A percentile compares a stretch with the other conserved stretches of the same genome.
These are phyloP conservation scores for Lasiurus borealis DNA, from an alignment of 2,113 vertebrate genomes.

Conservation along the genomic window DNA sequence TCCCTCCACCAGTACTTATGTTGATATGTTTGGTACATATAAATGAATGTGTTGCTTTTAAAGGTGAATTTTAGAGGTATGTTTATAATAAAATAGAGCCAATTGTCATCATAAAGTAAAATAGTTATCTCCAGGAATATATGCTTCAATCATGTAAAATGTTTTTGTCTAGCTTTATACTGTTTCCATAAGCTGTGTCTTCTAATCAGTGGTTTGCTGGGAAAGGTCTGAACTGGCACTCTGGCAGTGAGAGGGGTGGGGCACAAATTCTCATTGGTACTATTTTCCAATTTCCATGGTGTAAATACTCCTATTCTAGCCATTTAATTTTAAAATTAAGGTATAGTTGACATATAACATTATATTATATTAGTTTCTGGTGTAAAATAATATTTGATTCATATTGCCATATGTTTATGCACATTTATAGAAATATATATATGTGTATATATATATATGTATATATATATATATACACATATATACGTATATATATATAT, in stretches of 20 bases:
- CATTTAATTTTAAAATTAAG: background rate
- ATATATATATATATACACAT: background rate
- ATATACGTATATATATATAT: too few relatives aligned
- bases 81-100: background rate
- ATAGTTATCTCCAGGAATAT: background rate
- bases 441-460: background rate
- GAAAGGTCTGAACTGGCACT: background rate
- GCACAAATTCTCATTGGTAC: background rate
- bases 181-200: background rate
- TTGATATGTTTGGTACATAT: background rate
- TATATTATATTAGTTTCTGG: background rate
- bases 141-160: background rate
- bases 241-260: background rate
- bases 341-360: background rate
- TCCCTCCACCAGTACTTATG: background rate
- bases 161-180: background rate
- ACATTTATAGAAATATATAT: background rate
- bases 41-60: background rate
- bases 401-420: background rate
- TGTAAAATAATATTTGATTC: background rate
- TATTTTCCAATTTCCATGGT: background rate
- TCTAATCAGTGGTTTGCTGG: background rate
- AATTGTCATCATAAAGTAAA: background rate
- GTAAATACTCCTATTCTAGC: background rate
- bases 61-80: background rate